Percentiles rank a stretch among this genome's conserved stretches.
phyloP scores from a whole-genome alignment of 2,797 vertebrate genomes.

The Coilia nasus region DNA sequence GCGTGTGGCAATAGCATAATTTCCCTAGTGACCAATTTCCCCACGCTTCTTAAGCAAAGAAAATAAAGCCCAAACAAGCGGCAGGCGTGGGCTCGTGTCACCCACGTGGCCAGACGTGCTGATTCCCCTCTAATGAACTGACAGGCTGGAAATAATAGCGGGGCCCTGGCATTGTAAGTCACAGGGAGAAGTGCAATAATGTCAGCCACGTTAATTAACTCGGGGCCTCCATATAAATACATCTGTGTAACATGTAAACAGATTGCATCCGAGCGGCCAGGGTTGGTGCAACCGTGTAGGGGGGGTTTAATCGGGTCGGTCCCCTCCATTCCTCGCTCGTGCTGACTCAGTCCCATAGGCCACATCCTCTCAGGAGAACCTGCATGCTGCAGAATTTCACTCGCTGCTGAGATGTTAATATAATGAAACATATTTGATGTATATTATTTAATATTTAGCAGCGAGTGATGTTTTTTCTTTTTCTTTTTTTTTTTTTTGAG shows the following conservation, averaged over 20 bases:
- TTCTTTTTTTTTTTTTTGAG: neutral
- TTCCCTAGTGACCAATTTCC: conserved; percentile 82
- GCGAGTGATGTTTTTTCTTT: neutral
- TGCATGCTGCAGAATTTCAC: neutral
- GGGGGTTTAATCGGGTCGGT: conserved; percentile 25
- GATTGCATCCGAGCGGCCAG: conserved; percentile 47
- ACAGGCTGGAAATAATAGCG: conserved; percentile 74
- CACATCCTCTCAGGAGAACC: neutral
- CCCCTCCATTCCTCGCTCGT: no score
- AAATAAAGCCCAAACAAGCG: conserved; percentile 72
- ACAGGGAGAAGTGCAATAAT: conserved; percentile 63
- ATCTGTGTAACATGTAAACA: conserved; percentile 55
- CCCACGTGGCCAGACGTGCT: conserved; percentile 59
- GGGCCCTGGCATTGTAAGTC: conserved; percentile 70
- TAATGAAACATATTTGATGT: neutral
- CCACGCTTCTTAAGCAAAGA: conserved; percentile 72
- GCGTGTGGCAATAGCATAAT: conserved; percentile 69
- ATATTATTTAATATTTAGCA: conserved; percentile 1
- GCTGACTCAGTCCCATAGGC: conserved; percentile 9
- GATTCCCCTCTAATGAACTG: conserved; percentile 79
- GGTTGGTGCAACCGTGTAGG: conserved; percentile 35
- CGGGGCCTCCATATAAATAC: conserved; percentile 55
- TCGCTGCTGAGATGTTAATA: neutral
- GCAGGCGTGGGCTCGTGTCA: conserved; percentile 52
- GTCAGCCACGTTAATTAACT: conserved; percentile 75